Evolutionary conservation across 2,888 invertebrate genomes (phyloP).

Genomic region (Baronia brevicornis): DNA sequence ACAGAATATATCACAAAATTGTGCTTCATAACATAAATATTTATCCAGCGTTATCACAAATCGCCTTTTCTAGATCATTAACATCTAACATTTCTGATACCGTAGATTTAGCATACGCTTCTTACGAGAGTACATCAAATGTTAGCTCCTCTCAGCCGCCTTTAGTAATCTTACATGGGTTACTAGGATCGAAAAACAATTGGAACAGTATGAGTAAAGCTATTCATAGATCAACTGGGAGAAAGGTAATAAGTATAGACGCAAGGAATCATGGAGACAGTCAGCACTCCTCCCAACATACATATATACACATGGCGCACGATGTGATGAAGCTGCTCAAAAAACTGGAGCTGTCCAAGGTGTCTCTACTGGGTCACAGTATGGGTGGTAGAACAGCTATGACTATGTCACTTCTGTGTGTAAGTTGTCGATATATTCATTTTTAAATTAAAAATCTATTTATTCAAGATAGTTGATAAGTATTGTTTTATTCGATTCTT

Average conservation of each 20-base stretch:
- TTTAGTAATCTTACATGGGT: conserved; percentile 90
- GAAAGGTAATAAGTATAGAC: conserved; percentile 89
- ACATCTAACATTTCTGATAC: conserved; percentile 56
- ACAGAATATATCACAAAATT: conserved; percentile 30
- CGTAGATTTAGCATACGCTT: conserved; percentile 80
- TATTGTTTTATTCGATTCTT: too few species aligned
- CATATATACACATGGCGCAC: conserved; percentile 84
- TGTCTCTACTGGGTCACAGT: conserved; percentile 90
- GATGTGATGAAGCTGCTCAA: conserved; percentile 76
- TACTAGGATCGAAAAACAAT: conserved; percentile 94
- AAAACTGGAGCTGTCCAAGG: conserved; percentile 77
- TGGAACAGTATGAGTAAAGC: conserved; percentile 92
- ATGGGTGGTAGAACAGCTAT: conserved; percentile 97
- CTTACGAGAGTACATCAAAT: conserved; percentile 75
- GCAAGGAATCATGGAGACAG: conserved; percentile 97
- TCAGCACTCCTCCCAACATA: conserved; percentile 84
- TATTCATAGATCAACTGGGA: conserved; percentile 79
- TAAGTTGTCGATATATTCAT: conserved; percentile 52
- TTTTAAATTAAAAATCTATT: not conserved
- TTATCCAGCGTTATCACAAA: conserved; percentile 16
- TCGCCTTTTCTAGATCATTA: conserved; percentile 25
- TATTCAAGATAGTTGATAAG: too few species aligned
- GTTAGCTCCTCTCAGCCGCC: conserved; percentile 62
- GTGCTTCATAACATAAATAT: conserved; percentile 24
- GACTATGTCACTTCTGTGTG: conserved; percentile 83